Evolutionary conservation across 2,113 vertebrate species (phyloP).

Genomic region (Phylloscopus whistleri): DNA sequence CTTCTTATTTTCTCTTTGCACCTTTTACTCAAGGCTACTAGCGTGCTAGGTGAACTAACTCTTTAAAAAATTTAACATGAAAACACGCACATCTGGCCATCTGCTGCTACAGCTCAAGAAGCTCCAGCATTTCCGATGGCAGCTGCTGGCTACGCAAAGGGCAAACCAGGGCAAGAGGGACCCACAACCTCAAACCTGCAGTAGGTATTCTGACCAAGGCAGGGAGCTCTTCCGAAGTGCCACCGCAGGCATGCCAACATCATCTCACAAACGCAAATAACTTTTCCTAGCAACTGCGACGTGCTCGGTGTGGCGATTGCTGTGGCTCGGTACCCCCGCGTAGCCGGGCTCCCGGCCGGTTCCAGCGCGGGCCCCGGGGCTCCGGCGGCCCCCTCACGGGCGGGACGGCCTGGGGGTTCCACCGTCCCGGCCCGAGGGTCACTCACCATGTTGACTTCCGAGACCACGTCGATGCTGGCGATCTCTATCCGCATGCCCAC

Average conservation of each 20-base stretch:
- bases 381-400: not conserved
- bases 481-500: slow-evolving; percentile 94
- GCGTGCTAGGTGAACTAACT: not conserved
- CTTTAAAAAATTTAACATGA: not conserved
- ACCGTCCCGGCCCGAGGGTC: not conserved
- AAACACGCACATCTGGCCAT: not conserved
- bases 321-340: rapidly evolving
- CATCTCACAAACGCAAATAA: not conserved
- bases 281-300: not conserved
- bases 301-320: rapidly evolving
- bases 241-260: rapidly evolving
- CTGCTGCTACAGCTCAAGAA: not conserved
- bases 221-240: not conserved
- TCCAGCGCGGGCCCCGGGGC: not conserved
- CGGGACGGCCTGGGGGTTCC: not conserved
- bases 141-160: not conserved
- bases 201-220: not conserved
- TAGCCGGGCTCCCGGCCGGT: not conserved
- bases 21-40: not conserved
- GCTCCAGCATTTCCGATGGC: not conserved
- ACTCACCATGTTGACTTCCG: slow-evolving; percentile 97
- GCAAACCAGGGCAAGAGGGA: not conserved
- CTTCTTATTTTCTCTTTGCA: not conserved
- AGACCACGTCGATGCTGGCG: slow-evolving; percentile 92
- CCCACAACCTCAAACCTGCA: not conserved